These are phyloP conservation scores for Scotopteryx bipunctaria DNA, from an alignment of 2,888 invertebrate species.

Conservation along the genomic window DNA sequence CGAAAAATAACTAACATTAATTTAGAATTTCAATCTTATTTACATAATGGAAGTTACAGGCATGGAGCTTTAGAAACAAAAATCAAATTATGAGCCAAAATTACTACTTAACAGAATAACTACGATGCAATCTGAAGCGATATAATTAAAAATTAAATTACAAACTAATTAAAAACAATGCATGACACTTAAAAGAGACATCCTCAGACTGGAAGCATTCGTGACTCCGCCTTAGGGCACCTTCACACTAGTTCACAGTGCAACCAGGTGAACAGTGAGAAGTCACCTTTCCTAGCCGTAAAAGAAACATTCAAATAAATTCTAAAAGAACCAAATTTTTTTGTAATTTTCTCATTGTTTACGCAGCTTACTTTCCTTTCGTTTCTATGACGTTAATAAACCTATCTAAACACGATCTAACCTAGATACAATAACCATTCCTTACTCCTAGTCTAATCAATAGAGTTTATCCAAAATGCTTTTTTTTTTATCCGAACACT, in stretches of 20 bases:
- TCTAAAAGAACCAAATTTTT: constrained; percentile 56
- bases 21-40: constrained; percentile 61
- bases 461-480: constrained; percentile 50
- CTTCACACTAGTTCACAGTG: neutral
- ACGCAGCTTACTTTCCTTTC: constrained; percentile 49
- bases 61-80: constrained; percentile 47
- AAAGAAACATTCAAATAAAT: constrained; percentile 59
- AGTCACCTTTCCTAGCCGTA: constrained; percentile 51
- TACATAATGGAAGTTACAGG: constrained; percentile 59
- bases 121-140: constrained; percentile 61
- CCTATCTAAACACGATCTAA: constrained; percentile 68
- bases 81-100: constrained; percentile 56
- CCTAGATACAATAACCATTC: constrained; percentile 61
- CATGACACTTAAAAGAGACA: constrained; percentile 68
- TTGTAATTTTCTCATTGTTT: constrained; percentile 48
- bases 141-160: constrained; percentile 67
- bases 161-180: constrained; percentile 54
- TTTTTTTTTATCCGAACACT: constrained; percentile 22
- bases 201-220: constrained; percentile 72
- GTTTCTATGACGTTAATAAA: constrained; percentile 77
- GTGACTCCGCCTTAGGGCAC: constrained; percentile 51
- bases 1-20: constrained; percentile 38
- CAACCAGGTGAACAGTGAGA: neutral
- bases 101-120: constrained; percentile 58
- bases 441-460: constrained; percentile 53